Percentiles rank a stretch among this genome's conserved stretches.
These are phyloP conservation scores for Romanogobio albipinnatus DNA, from an alignment of 2,113 vertebrate genomes.

Conservation along the genomic window DNA sequence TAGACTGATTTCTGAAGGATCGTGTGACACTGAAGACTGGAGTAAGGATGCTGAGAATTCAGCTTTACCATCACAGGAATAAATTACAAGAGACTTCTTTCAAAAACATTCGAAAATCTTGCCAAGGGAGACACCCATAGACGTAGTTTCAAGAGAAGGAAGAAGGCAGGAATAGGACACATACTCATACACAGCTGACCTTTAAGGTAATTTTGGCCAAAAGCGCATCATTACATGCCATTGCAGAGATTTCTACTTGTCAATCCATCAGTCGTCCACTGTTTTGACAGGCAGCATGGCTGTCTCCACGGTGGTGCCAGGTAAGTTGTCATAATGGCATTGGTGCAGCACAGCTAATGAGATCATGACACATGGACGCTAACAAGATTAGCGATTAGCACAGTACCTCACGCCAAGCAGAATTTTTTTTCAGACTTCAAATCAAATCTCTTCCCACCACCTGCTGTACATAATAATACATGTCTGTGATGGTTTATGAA, in stretches of 20 bases:
- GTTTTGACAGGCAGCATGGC: slow-evolving; percentile 44
- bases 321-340: slow-evolving; percentile 41
- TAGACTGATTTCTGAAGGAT: not conserved
- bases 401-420: slow-evolving; percentile 23
- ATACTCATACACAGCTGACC: slow-evolving; percentile 37
- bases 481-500: slow-evolving; percentile 8
- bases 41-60: not conserved
- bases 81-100: not conserved
- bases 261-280: slow-evolving; percentile 9
- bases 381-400: slow-evolving; percentile 52
- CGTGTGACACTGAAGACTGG: not conserved
- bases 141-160: not conserved
- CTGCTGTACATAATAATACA: slow-evolving; percentile 30
- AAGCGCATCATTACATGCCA: slow-evolving; percentile 33
- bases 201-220: slow-evolving; percentile 31
- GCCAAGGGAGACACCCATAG: not conserved
- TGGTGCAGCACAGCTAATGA: slow-evolving; percentile 42
- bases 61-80: not conserved
- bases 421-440: slow-evolving; percentile 3
- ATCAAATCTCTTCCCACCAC: slow-evolving; percentile 37
- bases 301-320: slow-evolving; percentile 13
- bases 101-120: not conserved
- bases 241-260: not conserved
- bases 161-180: not conserved
- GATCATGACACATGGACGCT: slow-evolving; percentile 50